Conservation (phyloP, 2,888 invertebrate genomes). For the Lamellibrachia columna region DNA sequence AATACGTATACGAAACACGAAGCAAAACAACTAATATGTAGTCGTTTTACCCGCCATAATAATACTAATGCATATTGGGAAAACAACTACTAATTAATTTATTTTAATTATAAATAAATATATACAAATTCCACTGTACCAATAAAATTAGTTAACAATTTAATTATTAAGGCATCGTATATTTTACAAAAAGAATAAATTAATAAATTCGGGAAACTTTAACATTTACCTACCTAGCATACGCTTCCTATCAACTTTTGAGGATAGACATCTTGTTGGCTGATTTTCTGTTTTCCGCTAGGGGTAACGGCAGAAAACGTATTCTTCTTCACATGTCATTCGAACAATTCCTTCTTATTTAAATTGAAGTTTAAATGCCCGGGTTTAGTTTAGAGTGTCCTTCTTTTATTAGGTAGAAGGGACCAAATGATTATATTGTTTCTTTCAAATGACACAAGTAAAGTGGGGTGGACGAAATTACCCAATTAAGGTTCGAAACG, state of each 20-base stretch:
- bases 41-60: slow-evolving; percentile 16
- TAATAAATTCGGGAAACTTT: not conserved
- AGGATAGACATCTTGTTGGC: no score
- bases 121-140: not conserved
- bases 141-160: not conserved
- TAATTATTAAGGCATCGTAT: not conserved
- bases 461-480: no score
- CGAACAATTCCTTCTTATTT: no score
- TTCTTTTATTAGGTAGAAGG: no score
- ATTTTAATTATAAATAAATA: not conserved
- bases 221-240: not conserved
- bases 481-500: no score
- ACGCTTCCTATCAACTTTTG: not conserved
- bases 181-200: not conserved
- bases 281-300: no score
- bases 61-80: not conserved
- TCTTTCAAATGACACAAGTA: no score
- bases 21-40: not conserved
- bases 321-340: no score
- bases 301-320: no score
- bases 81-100: not conserved
- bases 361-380: no score
- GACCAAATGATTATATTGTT: no score
- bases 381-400: no score
- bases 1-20: not conserved